Evolutionary conservation across 2,888 invertebrate species (phyloP), one percentile per base, ranked within the genome.

Genomic region (Lasioglossum villosulum): DNA sequence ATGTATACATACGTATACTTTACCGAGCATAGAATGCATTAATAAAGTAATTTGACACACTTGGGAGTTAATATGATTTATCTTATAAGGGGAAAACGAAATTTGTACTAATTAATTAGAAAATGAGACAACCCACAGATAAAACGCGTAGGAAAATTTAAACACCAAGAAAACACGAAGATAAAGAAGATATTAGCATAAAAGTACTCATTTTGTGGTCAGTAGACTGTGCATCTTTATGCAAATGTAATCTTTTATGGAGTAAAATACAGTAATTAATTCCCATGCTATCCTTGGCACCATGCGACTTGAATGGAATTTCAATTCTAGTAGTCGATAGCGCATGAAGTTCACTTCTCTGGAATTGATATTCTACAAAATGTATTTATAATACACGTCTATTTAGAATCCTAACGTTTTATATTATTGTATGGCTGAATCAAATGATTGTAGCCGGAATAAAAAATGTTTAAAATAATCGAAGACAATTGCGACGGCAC

Each of bases 71-170:
- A n/a, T 56, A 56, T 3, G n/a, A 56, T 56, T 56, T 56, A 56
- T n/a, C 56, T 1, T 4, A 56, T 8, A 56, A 56, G 56, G n/a
- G 56, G 56, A n/a, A 56, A 56, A 56, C 12, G 12, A n/a, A 56
- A 56, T 56, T 56, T 56, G 56, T 56, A 56, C n/a, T 56, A 56
- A 56, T 56, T 56, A 56, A 56, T 56, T 56, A 56, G 56, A 56
- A 56, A 56, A 56, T n/a, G n/a, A 56, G 56, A n/a, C n/a, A 56
- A 56, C n/a, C 4, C 52, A 23, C 8, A 23, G 52, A 52, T 52
- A 52, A 52, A 52, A 10, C 23, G 3, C 23, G 8, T n/a, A 56
- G 56, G n/a, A 12, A 56, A 56, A n/a, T 10, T 56, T 56, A 2
- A n/a, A 12, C n/a, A 10, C n/a, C 23, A 12, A 12, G 56, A 56